These are phyloP conservation scores for Scatophagus argus DNA, from an alignment of 2,113 vertebrate genomes.

Conservation along the genomic window DNA sequence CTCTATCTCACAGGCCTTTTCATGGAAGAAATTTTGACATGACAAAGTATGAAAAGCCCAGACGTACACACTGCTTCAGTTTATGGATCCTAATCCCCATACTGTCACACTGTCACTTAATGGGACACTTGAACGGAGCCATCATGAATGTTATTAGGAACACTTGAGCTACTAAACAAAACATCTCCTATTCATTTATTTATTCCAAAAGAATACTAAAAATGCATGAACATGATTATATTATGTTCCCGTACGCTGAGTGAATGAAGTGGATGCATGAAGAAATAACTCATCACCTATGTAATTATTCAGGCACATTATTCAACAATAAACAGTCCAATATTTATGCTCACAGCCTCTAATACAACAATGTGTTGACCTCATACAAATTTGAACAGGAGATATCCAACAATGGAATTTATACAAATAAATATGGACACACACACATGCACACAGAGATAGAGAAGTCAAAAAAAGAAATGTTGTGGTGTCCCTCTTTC, in stretches of 20 bases:
- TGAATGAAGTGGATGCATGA: no score
- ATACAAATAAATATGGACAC: neutral
- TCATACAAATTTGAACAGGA: neutral
- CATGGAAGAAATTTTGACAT: neutral
- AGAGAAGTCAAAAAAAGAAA: no score
- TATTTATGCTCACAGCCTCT: neutral
- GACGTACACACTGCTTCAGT: neutral
- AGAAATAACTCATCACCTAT: no score
- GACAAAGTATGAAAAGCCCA: neutral
- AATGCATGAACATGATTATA: no score
- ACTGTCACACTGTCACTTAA: neutral
- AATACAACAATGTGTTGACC: neutral
- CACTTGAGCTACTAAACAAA: neutral
- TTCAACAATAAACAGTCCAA: neutral
- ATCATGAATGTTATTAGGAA: neutral
- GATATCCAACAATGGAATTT: neutral
- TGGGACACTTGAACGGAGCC: neutral
- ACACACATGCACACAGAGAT: no score
- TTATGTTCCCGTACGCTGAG: no score
- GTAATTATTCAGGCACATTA: neutral
- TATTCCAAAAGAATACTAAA: neutral
- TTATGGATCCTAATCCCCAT: neutral
- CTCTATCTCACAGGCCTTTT: neutral
- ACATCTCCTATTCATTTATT: neutral
- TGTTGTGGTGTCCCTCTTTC: no score